A percentile compares a stretch with the other conserved stretches of the same genome.
phyloP scores from a whole-genome alignment of 2,888 invertebrate species.

The Philopedon plagiatum region DNA sequence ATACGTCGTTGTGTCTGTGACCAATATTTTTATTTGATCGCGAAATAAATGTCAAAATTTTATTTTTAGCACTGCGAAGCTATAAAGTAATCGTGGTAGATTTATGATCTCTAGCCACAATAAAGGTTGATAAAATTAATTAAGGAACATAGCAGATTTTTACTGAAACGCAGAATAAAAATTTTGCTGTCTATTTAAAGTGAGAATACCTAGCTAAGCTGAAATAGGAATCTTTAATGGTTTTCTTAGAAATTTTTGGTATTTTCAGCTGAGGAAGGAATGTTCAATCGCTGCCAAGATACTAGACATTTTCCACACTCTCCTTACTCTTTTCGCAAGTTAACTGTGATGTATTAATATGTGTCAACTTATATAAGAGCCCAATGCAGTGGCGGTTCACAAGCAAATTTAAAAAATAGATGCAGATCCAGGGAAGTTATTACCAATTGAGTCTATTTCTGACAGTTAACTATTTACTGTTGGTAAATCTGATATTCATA shows the following conservation, averaged over 20 bases:
- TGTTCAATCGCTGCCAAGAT: slow-evolving; percentile 16
- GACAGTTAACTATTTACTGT: too few species aligned
- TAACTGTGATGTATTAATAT: slow-evolving; percentile 1
- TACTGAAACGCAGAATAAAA: slow-evolving; percentile 12
- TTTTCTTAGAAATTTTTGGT: slow-evolving; percentile 18
- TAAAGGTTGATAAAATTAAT: slow-evolving; percentile 21
- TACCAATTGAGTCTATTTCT: too few species aligned
- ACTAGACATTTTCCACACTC: slow-evolving; percentile 8
- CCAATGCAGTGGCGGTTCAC: not conserved
- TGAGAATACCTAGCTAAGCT: not conserved
- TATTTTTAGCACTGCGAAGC: slow-evolving; percentile 14
- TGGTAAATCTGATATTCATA: too few species aligned
- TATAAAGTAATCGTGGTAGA: slow-evolving; percentile 34
- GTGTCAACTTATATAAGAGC: slow-evolving; percentile 5
- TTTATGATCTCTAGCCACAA: slow-evolving; percentile 32
- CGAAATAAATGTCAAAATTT: slow-evolving; percentile 24
- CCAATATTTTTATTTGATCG: slow-evolving; percentile 22
- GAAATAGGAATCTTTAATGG: slow-evolving; percentile 2
- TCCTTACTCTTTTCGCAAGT: slow-evolving; percentile 18
- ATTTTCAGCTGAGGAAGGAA: slow-evolving; percentile 17
- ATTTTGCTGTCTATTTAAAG: not conserved
- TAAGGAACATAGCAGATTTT: slow-evolving; percentile 6
- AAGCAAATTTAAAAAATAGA: not conserved
- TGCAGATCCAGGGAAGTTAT: too few species aligned
- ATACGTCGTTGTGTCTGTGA: slow-evolving; percentile 12